Evolutionary conservation across 2,113 vertebrate species (phyloP).

Genomic region (Odontophorus gujanensis): DNA sequence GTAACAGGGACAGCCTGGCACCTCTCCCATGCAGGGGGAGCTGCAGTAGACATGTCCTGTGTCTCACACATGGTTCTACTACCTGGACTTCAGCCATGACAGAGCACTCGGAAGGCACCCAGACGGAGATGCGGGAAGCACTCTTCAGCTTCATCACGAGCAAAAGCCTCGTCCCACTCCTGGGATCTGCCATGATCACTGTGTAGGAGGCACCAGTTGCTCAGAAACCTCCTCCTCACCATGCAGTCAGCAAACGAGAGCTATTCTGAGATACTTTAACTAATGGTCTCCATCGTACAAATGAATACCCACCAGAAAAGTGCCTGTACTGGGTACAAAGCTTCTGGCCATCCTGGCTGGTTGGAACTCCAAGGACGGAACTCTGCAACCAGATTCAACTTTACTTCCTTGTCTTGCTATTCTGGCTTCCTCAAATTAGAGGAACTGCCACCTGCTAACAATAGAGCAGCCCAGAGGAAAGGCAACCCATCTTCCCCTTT

Average conservation of each 20-base stretch:
- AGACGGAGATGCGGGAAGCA: background rate
- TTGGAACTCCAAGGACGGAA: background rate
- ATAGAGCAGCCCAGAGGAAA: background rate
- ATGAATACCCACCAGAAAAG: constrained; percentile 10
- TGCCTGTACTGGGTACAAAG: constrained; percentile 1
- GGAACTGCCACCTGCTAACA: background rate
- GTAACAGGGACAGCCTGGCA: background rate
- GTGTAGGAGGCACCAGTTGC: constrained; percentile 58
- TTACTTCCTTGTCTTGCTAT: constrained; percentile 13
- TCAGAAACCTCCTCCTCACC: constrained; percentile 56
- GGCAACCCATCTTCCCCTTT: background rate
- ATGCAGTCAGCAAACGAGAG: constrained; percentile 21
- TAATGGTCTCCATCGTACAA: constrained; percentile 23
- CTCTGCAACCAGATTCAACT: background rate
- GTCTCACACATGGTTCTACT: fast-evolving
- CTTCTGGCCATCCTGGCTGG: background rate
- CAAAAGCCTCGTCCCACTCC: background rate
- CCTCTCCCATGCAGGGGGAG: background rate
- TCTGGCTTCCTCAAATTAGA: background rate
- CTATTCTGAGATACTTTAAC: constrained; percentile 55
- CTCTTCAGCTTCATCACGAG: background rate
- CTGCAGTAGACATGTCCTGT: background rate
- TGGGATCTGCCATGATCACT: background rate
- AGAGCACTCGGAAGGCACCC: background rate
- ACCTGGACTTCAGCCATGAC: fast-evolving